Conservation (phyloP, 2,888 invertebrate genomes). For the Megalurothrips usitatus region DNA sequence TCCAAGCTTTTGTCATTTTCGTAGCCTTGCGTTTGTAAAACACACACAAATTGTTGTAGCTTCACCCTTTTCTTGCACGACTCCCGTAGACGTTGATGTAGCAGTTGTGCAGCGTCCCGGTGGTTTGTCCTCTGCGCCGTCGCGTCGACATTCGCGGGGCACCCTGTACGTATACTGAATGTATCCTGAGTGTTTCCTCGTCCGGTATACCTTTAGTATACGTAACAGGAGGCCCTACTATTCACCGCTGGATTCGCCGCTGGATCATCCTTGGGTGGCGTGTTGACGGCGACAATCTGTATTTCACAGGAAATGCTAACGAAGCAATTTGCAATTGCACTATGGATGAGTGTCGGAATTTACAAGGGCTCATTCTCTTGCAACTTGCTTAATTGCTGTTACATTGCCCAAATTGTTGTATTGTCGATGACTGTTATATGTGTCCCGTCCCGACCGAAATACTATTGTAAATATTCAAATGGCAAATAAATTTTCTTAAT, state of each 20-base stretch:
- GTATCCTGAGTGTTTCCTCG: slow-evolving; percentile 93
- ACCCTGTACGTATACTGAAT: slow-evolving; percentile 99
- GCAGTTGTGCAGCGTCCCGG: background rate
- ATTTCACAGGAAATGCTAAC: background rate
- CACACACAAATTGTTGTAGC: no score
- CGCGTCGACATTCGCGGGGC: slow-evolving; percentile 56
- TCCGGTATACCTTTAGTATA: slow-evolving; percentile 99
- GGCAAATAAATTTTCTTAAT: background rate
- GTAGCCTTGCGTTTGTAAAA: no score
- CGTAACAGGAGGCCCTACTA: slow-evolving; percentile 97
- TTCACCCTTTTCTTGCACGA: no score
- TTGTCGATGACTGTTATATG: background rate
- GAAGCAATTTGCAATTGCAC: slow-evolving; percentile 12
- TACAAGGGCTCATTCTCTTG: background rate
- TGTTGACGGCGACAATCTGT: slow-evolving; percentile 29
- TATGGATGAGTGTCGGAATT: background rate
- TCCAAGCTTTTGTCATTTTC: slow-evolving; percentile 30
- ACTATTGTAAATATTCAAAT: background rate
- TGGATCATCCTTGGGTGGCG: slow-evolving; percentile 33
- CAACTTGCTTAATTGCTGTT: background rate
- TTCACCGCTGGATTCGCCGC: slow-evolving; percentile 47
- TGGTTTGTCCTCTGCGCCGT: slow-evolving; percentile 7
- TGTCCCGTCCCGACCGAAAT: background rate
- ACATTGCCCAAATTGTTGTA: background rate
- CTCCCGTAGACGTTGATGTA: background rate